Evolutionary conservation across 1,140 invertebrate genomes (phyloP), one percentile per base, ranked within the genome.

Genomic region (Geopemphigus sp.): DNA sequence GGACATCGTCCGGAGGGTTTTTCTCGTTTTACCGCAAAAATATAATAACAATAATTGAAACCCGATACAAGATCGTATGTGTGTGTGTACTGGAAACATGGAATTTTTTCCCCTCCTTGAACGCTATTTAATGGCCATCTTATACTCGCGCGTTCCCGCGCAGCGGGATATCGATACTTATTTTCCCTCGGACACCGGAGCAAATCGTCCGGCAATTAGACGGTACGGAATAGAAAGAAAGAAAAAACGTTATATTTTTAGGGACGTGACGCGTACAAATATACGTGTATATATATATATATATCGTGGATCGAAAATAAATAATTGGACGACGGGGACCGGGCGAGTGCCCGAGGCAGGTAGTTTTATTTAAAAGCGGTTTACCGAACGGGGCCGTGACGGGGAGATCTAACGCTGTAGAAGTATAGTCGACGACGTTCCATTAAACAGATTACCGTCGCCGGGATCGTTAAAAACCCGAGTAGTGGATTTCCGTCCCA

Each of bases 161-260:
- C 73, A 47, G 54, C 73, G 54, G 73, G 73, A 76, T 56, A 59
- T 76, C 54, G 45, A 59, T 24, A 24, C 12, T 45, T 39, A 39
- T 59, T 39, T 76, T 76, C 56, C 56, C 56, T 76, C 56, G 73
- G 73, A 76, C 73, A 76, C 32, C 14, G 56, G 15, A 24, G 15
- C 32, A 57, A 76, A 76, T 76, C 73, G 73, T 56, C 29, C 73
- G 73, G 73, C 73, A 76, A 76, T 76, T 76, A 76, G 73, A 57
- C 73, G 73, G n/a, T 39, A 32, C 5, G n/a, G 66, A 50, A 68
- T n/a, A 50, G 11, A 26, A 47, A 24, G 39, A 14, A 66, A 12
- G 39, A 32, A 56, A 74, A 57, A 32, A 73, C 54, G 54, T 59
- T 76, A 59, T 59, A 76, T 76, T 24, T 57, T 74, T 61, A 57